A percentile compares a stretch with the other conserved stretches of the same genome.
Conservation (phyloP, 2,113 vertebrate species). For the Sapajus apella region DNA sequence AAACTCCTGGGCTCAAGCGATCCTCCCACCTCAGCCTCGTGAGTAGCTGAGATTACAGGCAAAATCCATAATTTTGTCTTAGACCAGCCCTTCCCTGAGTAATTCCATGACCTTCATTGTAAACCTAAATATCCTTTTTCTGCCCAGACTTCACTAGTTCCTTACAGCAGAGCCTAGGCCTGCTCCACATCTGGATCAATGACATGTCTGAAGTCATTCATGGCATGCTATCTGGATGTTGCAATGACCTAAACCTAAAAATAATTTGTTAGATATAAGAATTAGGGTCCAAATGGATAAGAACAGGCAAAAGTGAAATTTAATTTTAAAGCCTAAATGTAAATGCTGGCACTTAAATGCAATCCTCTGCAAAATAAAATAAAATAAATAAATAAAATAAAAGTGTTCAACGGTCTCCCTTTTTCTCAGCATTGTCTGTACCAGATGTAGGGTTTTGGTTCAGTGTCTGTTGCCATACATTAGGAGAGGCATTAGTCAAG, state of each 20-base stretch:
- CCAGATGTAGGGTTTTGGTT: background rate
- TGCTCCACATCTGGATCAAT: background rate
- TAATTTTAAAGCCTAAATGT: slow-evolving; percentile 28
- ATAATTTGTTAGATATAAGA: background rate
- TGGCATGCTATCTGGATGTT: background rate
- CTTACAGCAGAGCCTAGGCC: background rate
- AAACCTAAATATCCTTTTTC: background rate
- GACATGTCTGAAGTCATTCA: background rate
- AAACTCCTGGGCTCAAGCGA: no score
- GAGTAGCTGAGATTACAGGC: no score
- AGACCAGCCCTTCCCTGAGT: background rate
- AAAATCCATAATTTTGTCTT: background rate
- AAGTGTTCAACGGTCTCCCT: background rate
- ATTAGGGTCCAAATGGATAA: background rate
- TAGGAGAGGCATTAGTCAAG: background rate
- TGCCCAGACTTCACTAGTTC: background rate
- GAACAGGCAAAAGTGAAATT: background rate
- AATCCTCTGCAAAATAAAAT: no score
- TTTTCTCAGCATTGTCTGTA: background rate
- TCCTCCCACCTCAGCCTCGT: no score
- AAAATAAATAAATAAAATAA: no score
- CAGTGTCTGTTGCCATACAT: background rate
- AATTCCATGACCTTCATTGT: background rate
- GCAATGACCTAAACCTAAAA: background rate
- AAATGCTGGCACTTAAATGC: background rate